These are phyloP conservation scores for Drosophila niveifrons DNA, from an alignment of 2,888 invertebrate species.

Conservation along the genomic window DNA sequence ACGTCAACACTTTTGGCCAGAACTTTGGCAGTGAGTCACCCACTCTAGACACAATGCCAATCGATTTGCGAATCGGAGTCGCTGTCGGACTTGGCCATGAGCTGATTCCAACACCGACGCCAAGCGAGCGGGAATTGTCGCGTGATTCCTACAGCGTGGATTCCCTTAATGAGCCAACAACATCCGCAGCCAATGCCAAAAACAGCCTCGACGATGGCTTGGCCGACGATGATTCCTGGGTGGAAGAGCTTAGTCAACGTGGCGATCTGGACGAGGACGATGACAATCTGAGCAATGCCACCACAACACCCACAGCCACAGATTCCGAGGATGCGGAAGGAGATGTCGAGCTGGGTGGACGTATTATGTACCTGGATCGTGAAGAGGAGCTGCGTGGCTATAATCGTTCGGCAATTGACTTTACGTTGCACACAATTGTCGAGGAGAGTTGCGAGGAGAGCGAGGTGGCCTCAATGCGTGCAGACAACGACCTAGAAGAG, in stretches of 20 bases:
- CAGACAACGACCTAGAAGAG: constrained; percentile 68
- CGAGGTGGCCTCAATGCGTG: constrained; percentile 89
- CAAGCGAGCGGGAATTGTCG: constrained; percentile 67
- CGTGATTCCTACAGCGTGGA: constrained; percentile 73
- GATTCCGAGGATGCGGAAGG: constrained; percentile 84
- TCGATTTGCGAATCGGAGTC: constrained; percentile 23
- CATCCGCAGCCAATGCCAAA: constrained; percentile 26
- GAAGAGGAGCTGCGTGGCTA: constrained; percentile 94
- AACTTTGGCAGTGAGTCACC: constrained; percentile 70
- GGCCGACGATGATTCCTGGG: constrained; percentile 96
- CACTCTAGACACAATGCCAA: constrained; percentile 3
- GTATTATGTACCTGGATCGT: constrained; percentile 88
- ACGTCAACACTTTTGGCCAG: constrained; percentile 60
- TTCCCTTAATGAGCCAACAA: constrained; percentile 61
- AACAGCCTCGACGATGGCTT: constrained; percentile 92
- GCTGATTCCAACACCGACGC: constrained; percentile 42
- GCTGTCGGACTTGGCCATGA: constrained; percentile 32
- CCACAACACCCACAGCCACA: constrained; percentile 85
- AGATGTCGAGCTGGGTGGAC: constrained; percentile 82
- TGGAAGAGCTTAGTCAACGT: constrained; percentile 93
- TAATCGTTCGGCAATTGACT: constrained; percentile 93
- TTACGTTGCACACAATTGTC: constrained; percentile 96
- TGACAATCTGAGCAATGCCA: constrained; percentile 81
- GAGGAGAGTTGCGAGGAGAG: constrained; percentile 98
- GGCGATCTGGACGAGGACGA: constrained; percentile 87